Evolutionary conservation across 2,888 invertebrate species (phyloP).

Genomic region (Hypomecis punctinalis): DNA sequence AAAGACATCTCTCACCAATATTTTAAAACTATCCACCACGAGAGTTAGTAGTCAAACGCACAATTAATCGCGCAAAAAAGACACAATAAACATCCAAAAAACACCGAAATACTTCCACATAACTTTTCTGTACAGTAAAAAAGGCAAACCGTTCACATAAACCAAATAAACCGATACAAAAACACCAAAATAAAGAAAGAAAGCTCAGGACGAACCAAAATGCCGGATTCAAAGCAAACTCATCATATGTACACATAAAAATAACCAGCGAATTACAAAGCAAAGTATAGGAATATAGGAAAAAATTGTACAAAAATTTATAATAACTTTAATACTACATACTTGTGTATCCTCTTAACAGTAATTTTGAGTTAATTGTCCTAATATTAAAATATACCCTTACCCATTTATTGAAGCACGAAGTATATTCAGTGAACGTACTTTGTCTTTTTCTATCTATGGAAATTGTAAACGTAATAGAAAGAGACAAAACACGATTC

Average conservation of each 20-base stretch:
- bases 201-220: conserved; percentile 48
- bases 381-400: conserved; percentile 8
- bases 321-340: conserved; percentile 55
- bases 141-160: conserved; percentile 57
- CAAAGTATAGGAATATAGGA: conserved; percentile 54
- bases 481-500: conserved; percentile 3
- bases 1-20: too few relatives aligned
- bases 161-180: conserved; percentile 24
- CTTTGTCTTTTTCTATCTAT: conserved; percentile 2
- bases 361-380: conserved; percentile 25
- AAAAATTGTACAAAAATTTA: conserved; percentile 43
- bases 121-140: conserved; percentile 54
- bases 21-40: too few relatives aligned
- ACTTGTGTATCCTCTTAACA: conserved; percentile 77
- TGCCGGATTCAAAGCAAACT: conserved; percentile 44
- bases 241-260: conserved; percentile 26
- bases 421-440: neutral
- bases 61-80: too few relatives aligned
- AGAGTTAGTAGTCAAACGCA: too few relatives aligned
- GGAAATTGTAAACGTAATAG: neutral
- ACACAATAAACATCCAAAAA: neutral
- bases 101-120: conserved; percentile 50
- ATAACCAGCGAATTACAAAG: conserved; percentile 68
- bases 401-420: conserved; percentile 1
- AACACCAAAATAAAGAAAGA: conserved; percentile 52